A percentile compares a stretch with the other conserved stretches of the same genome.
Conservation (phyloP, 2,113 vertebrate genomes). For the Pelmatolapia mariae region DNA sequence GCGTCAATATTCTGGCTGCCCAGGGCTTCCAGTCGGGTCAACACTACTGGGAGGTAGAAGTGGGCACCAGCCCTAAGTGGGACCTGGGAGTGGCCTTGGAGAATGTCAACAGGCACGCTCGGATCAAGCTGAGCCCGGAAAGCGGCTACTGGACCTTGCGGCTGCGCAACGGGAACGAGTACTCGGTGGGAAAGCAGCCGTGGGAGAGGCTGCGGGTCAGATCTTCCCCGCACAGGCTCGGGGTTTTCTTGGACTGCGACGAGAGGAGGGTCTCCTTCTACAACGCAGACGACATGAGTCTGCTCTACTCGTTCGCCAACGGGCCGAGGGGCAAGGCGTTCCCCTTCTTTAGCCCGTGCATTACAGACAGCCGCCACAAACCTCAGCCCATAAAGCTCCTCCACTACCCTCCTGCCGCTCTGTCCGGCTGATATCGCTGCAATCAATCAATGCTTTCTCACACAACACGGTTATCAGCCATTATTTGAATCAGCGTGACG, state of each 20-base stretch:
- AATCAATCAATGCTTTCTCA: neutral
- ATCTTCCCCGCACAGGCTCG: conserved; percentile 52
- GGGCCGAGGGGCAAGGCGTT: conserved; percentile 66
- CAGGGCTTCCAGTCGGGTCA: conserved; percentile 71
- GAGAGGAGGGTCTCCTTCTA: conserved; percentile 77
- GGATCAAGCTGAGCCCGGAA: conserved; percentile 76
- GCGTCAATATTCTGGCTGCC: conserved; percentile 74
- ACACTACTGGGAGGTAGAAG: conserved; percentile 86
- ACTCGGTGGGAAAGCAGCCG: conserved; percentile 74
- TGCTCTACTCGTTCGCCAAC: conserved; percentile 74
- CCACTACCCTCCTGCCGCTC: conserved; percentile 53
- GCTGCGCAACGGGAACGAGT: conserved; percentile 67
- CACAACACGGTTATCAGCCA: neutral
- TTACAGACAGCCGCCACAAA: conserved; percentile 61
- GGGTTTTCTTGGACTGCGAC: conserved; percentile 78
- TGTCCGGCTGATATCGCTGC: conserved; percentile 4
- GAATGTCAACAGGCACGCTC: conserved; percentile 60
- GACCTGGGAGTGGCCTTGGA: conserved; percentile 80
- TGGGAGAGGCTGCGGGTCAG: conserved; percentile 68
- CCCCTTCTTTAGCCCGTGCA: conserved; percentile 85
- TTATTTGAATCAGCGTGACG: neutral
- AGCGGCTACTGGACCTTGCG: conserved; percentile 82
- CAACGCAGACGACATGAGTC: conserved; percentile 73
- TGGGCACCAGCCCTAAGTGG: conserved; percentile 82
- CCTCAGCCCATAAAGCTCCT: conserved; percentile 75